Evolutionary conservation across 2,113 vertebrate genomes (phyloP), one percentile per base, ranked within the genome.

Genomic region (Aptenodytes forsteri): DNA sequence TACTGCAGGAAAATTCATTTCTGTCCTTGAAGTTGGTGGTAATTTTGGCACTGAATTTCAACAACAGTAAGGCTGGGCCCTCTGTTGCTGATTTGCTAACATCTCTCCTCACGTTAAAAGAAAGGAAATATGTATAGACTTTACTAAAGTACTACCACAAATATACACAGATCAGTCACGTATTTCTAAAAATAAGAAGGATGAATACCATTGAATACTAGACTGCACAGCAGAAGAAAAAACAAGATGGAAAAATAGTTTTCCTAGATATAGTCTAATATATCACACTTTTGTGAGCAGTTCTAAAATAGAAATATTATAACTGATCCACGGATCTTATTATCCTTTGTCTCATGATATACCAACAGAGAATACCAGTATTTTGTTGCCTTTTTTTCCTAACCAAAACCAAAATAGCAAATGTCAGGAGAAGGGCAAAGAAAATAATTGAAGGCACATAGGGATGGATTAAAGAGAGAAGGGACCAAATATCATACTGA

Each of bases 31-130:
- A 91, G 72, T 7, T 56, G 27, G 69, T 90, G 83, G 77, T n/a
- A 95, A 91, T 95, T 91, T 94, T 95, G 93, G 89, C 95, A 95
- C 61, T 77, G 92, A 83, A 83, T 64, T 90, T 92, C 83, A 75
- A 1, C 50, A 82, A 66, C 64, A 89, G 65, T 83, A 50, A 95
- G 87, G 77, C 76, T 96, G 66, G 75, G 71, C 34, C 52, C 92
- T 94, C 93, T 83, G 86, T 90, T 93, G 87, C 91, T 96, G 75
- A 77, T 93, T 94, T 96, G 87, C 50, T 93, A 87, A 71, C 81
- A 79, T 55, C 81, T 83, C 54, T 89, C 73, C 70, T 88, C 95
- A 80, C 71, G 86, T 79, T 91, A 85, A 77, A 88, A 81, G 78
- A 84, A 88, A 89, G 47, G 62, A 81, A 92, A 6, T 55, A 87